Conservation (phyloP, 2,797 vertebrate genomes). For the Sphenodon punctatus region DNA sequence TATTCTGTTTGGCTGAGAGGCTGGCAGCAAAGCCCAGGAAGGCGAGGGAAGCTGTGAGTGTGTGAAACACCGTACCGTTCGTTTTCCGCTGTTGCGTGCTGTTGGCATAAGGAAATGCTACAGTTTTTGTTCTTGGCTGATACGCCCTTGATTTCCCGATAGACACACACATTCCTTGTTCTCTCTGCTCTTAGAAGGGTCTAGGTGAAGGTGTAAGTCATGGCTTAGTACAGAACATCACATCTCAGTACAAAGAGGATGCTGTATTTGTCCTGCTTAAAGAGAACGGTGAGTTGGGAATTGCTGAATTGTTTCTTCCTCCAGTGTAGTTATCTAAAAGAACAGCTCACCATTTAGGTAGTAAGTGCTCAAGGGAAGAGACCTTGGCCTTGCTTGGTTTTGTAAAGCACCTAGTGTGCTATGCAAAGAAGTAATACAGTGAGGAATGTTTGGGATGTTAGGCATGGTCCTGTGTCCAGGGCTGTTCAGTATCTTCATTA, state of each 20-base stretch:
- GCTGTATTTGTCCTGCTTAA: not conserved
- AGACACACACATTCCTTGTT: fast-evolving
- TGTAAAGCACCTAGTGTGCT: not conserved
- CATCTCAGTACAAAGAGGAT: not conserved
- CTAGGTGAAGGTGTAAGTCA: not conserved
- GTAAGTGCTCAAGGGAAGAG: not conserved
- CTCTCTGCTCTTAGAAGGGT: not conserved
- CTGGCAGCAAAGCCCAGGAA: not conserved
- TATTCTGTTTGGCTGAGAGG: not conserved
- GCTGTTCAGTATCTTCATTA: not conserved
- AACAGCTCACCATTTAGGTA: not conserved
- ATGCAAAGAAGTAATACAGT: not conserved
- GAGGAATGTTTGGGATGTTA: not conserved
- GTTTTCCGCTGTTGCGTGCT: too few relatives aligned
- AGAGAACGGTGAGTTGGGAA: not conserved
- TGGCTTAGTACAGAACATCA: not conserved
- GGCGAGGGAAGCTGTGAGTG: too few relatives aligned
- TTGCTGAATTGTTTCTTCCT: not conserved
- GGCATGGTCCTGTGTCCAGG: not conserved
- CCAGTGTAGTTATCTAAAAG: not conserved
- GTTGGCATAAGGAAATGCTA: not conserved
- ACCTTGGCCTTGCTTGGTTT: not conserved
- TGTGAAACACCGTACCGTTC: too few relatives aligned
- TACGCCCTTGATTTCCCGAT: conserved; percentile 5
- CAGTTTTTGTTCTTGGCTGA: conserved; percentile 24